Evolutionary conservation across 1,140 invertebrate species (phyloP).

Genomic region (Globodera rostochiensis): DNA sequence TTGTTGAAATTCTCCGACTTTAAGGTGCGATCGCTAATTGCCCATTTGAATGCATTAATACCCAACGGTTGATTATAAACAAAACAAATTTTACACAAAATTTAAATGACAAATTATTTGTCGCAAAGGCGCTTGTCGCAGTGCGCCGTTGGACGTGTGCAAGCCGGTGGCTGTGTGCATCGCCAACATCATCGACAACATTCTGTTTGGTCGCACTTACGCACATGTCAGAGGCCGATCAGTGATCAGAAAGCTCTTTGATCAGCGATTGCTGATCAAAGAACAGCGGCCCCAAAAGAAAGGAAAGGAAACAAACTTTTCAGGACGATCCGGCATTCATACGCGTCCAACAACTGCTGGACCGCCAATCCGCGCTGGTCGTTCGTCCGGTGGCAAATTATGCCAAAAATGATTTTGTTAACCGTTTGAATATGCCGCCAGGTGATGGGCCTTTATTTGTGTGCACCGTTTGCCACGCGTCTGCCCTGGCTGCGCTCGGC

Average conservation of each 20-base stretch:
- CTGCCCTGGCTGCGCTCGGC: slow-evolving; percentile 56
- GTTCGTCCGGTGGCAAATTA: slow-evolving; percentile 46
- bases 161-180: slow-evolving; percentile 58
- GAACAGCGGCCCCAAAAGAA: not conserved
- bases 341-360: slow-evolving; percentile 53
- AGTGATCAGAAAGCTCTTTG: not conserved
- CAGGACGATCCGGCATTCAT: slow-evolving; percentile 52
- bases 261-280: not conserved
- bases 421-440: not conserved
- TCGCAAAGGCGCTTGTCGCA: not conserved
- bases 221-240: slow-evolving; percentile 47
- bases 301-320: not conserved
- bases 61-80: not conserved
- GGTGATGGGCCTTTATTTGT: slow-evolving; percentile 59
- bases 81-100: not conserved
- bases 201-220: slow-evolving; percentile 60
- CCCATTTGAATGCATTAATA: slow-evolving; percentile 13
- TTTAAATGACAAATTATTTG: not conserved
- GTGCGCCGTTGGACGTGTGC: slow-evolving; percentile 28
- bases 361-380: slow-evolving; percentile 57
- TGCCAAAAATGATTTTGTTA: too few relatives aligned
- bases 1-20: not conserved
- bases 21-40: slow-evolving; percentile 9
- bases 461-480: slow-evolving; percentile 50
- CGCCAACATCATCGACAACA: slow-evolving; percentile 64